Conservation (phyloP, 1,140 invertebrate genomes). For the Drosophila cardini region DNA sequence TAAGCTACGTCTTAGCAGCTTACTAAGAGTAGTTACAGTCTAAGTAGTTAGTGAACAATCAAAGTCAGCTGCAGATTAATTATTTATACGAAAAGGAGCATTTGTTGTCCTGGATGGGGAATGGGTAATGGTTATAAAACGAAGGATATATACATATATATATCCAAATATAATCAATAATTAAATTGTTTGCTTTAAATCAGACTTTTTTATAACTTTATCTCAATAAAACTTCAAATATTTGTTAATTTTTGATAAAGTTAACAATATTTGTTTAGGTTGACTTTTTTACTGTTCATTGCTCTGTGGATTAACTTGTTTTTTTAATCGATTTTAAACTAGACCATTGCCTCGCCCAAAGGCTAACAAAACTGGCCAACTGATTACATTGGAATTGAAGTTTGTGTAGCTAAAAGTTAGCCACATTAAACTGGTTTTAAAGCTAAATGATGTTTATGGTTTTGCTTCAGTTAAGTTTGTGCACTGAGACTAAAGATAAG, state of each 20-base stretch:
- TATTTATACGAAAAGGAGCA: too few relatives aligned
- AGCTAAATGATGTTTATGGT: constrained; percentile 10
- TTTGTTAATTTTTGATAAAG: background rate
- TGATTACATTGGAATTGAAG: constrained; percentile 62
- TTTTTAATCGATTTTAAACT: constrained; percentile 22
- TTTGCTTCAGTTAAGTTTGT: background rate
- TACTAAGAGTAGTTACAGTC: background rate
- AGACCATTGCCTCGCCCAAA: constrained; percentile 21
- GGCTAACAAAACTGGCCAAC: constrained; percentile 26
- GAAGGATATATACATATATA: too few relatives aligned
- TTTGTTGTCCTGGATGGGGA: too few relatives aligned
- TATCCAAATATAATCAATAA: too few relatives aligned
- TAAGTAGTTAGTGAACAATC: background rate
- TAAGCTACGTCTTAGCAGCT: background rate
- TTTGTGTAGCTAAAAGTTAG: constrained; percentile 29
- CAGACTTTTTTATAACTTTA: background rate
- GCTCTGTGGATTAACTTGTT: background rate
- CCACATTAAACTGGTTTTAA: constrained; percentile 60
- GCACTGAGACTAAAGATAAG: constrained; percentile 1
- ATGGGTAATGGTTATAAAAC: too few relatives aligned
- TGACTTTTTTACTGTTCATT: constrained; percentile 3
- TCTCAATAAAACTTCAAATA: too few relatives aligned
- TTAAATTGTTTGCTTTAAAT: too few relatives aligned
- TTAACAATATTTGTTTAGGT: background rate
- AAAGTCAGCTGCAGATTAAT: background rate